These are phyloP conservation scores for Cyphomyrmex costatus DNA, from an alignment of 1,140 invertebrate species.

Conservation along the genomic window DNA sequence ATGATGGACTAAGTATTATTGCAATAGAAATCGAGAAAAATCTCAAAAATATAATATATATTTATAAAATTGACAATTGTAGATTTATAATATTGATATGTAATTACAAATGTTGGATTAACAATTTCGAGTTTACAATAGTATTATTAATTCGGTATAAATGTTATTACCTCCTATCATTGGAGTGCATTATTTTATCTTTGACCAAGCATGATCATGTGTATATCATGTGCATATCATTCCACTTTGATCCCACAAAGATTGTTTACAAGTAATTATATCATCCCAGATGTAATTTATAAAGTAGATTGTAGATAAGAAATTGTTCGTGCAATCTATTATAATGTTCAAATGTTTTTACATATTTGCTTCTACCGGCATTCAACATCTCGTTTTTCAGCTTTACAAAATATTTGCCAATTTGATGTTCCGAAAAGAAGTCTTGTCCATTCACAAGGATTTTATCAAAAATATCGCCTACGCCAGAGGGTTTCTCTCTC, in stretches of 20 bases:
- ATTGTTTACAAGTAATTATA: neutral
- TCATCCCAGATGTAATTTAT: neutral
- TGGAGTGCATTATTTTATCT: conserved; percentile 2
- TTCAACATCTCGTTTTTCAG: neutral
- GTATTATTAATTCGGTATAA: neutral
- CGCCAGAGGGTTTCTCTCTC: too few species aligned
- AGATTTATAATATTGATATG: neutral
- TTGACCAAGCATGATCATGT: neutral
- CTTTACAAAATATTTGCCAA: too few species aligned
- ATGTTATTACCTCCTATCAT: neutral
- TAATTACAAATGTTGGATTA: neutral
- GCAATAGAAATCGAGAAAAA: neutral
- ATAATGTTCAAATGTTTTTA: neutral
- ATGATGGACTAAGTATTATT: neutral
- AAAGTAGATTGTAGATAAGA: neutral
- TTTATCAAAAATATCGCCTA: too few species aligned
- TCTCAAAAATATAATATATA: neutral
- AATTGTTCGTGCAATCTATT: neutral
- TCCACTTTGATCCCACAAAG: too few species aligned
- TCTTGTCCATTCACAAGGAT: too few species aligned
- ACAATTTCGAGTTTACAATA: neutral
- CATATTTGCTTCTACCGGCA: neutral
- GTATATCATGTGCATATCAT: neutral
- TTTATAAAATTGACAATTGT: conserved; percentile 21
- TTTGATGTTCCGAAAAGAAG: too few species aligned